These are phyloP conservation scores for Zalophus californianus DNA, from an alignment of 2,797 vertebrate species.

Conservation along the genomic window DNA sequence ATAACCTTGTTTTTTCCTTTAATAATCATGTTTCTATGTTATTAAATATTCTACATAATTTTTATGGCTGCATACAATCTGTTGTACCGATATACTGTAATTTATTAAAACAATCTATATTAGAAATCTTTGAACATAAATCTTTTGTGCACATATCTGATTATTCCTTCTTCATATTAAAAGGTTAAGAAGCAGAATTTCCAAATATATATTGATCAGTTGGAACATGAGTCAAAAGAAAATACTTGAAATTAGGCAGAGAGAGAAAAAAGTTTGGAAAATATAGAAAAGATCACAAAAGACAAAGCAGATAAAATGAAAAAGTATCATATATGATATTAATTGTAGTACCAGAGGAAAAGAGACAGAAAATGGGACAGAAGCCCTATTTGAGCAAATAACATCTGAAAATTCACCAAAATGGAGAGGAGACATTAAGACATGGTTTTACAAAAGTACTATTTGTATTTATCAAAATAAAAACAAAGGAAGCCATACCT, in stretches of 20 bases:
- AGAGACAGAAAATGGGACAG: neutral
- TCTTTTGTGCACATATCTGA: neutral
- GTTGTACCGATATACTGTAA: neutral
- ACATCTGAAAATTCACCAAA: neutral
- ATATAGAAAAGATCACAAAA: neutral
- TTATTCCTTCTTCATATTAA: conserved; percentile 36
- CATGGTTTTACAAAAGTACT: neutral
- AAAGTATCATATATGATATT: neutral
- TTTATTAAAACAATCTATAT: conserved; percentile 1
- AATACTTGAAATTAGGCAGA: neutral
- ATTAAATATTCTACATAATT: neutral
- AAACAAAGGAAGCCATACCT: conserved; percentile 23
- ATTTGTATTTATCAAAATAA: neutral
- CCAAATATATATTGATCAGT: neutral
- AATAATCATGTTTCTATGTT: neutral
- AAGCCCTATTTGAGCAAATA: neutral
- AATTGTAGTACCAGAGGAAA: neutral
- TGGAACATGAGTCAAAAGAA: neutral
- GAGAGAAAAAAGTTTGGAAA: neutral
- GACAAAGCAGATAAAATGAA: neutral
- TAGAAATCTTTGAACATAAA: conserved; percentile 18
- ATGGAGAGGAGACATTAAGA: neutral
- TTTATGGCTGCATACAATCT: neutral
- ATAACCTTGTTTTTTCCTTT: neutral
- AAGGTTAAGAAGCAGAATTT: conserved; percentile 16